Base-by-base conservation (phyloP, 2,888 invertebrate species). In the Andrena dorsata region DNA sequence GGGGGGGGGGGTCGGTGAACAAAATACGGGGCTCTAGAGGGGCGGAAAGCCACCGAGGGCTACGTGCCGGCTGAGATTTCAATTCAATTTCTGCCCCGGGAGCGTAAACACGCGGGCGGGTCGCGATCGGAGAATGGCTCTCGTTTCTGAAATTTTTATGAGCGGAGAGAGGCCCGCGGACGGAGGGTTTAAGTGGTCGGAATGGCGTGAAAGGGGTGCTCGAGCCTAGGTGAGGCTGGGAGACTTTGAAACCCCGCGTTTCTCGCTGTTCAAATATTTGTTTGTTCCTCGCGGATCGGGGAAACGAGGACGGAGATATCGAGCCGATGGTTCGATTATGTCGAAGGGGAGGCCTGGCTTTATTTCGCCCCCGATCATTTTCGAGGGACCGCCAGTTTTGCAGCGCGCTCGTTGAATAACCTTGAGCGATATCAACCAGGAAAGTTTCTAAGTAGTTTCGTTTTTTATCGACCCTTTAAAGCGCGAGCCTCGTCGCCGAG, bases 31-130 rank as follows among this genome's bases (percentile, higher is more conserved):
- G 28, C 41, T 41, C 16, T 41, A 16, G 41, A 41, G 58, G 60
- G 49, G 47, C 49, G 51, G 75, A 16, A 64, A 47, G 74, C 51
- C 51, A 65, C 32, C 47, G 53, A 47, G 35, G 16, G 26, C 41
- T 61, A 60, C 76, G 74, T 61, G 20, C 53, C 53, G 68, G 56
- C 81, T 63, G 84, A 78, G 84, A 85, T 82, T 85, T 69, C 85
- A 85, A 82, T 82, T 80, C 75, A 80, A 83, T 85, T 83, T 85
- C 70, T 49, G 53, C 35, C 47, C 26, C 10, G 32, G 1, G 49
- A 30, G 69, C 72, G 72, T 77, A 80, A 65, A 72, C 80, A 71
- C 49, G 23, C 61, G 63, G 30, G 20, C 35, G 58, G 63, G 60
- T 53, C 53, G 32, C 41, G 72, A 75, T 76, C 71, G 35, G 4